Percentiles rank a stretch among this genome's conserved stretches.
Evolutionary conservation across 2,888 invertebrate species (phyloP).

Genomic region (Dynastes grantii): DNA sequence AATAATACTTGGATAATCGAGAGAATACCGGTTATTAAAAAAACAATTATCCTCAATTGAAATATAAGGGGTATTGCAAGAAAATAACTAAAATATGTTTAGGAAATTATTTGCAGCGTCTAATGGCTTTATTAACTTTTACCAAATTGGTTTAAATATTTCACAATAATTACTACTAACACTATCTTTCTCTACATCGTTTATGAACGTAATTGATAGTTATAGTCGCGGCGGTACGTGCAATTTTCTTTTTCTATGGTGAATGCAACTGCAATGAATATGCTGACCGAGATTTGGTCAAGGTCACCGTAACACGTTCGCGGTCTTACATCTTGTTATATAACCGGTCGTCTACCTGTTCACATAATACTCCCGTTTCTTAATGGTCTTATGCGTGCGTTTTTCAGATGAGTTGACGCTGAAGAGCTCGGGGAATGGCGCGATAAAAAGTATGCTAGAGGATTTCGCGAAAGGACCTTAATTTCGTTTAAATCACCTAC

Average conservation of each 20-base stretch:
- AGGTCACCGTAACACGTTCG: constrained; percentile 53
- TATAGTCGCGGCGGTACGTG: not conserved
- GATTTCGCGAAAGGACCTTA: constrained; percentile 34
- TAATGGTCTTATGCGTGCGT: constrained; percentile 20
- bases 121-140: too few species aligned
- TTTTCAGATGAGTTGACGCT: constrained; percentile 5
- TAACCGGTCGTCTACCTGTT: constrained; percentile 50
- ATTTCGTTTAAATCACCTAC: constrained; percentile 20
- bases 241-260: constrained; percentile 35
- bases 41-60: too few species aligned
- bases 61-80: too few species aligned
- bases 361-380: constrained; percentile 40
- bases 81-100: too few species aligned
- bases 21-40: too few species aligned
- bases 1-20: too few species aligned
- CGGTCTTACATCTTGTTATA: constrained; percentile 47
- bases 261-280: constrained; percentile 13
- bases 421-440: constrained; percentile 13
- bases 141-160: too few species aligned
- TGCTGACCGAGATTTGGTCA: constrained; percentile 57
- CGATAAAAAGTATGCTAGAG: constrained; percentile 26
- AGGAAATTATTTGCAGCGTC: too few species aligned
- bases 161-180: too few species aligned
- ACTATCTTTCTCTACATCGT: too few species aligned
- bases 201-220: constrained; percentile 17